These are phyloP conservation scores for Sebastolobus alascanus DNA, from an alignment of 2,797 vertebrate species.

Conservation along the genomic window DNA sequence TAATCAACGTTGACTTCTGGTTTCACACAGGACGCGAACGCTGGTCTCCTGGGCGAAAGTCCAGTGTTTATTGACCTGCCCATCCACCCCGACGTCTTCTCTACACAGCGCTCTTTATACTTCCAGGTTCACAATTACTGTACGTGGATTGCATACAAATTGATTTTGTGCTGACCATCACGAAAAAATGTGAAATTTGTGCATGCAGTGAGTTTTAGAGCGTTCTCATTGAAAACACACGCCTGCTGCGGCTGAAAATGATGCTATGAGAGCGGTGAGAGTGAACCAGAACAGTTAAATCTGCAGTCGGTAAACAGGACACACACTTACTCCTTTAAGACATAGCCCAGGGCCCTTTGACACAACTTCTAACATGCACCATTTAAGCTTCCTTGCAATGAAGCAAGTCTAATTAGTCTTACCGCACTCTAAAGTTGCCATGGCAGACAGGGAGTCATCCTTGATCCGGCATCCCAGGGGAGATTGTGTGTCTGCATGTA, in stretches of 20 bases:
- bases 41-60: no score
- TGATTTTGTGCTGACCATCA: no score
- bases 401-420: conserved; percentile 32
- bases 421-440: conserved; percentile 36
- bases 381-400: conserved; percentile 47
- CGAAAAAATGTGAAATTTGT: neutral
- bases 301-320: conserved; percentile 10
- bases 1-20: no score
- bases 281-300: no score
- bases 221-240: neutral
- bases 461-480: conserved; percentile 43
- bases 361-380: conserved; percentile 19
- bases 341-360: neutral
- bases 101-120: no score
- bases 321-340: conserved; percentile 8
- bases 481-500: conserved; percentile 4
- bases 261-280: no score
- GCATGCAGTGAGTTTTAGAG: neutral
- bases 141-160: no score
- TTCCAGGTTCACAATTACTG: no score
- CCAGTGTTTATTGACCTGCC: no score
- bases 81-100: no score
- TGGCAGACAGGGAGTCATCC: conserved; percentile 36
- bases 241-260: neutral
- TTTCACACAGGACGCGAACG: no score